Evolutionary conservation across 1,140 invertebrate genomes (phyloP).

Genomic region (Drosophila punjabiensis): DNA sequence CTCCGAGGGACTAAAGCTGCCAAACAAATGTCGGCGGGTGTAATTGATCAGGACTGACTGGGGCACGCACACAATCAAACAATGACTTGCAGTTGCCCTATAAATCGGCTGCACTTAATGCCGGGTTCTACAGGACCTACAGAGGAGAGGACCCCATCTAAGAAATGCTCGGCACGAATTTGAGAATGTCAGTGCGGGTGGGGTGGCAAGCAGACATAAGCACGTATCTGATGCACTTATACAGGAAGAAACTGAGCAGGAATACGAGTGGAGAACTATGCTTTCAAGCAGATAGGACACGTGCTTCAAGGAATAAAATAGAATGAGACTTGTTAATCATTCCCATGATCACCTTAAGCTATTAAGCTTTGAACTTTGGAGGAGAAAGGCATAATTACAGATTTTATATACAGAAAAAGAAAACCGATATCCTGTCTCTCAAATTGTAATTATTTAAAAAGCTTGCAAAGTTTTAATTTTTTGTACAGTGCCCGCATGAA

Average conservation of each 20-base stretch:
- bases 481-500: constrained; percentile 35
- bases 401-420: background rate
- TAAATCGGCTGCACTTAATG: constrained; percentile 65
- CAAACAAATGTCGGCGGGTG: constrained; percentile 70
- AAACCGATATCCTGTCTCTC: background rate
- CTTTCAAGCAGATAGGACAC: constrained; percentile 15
- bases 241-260: constrained; percentile 24
- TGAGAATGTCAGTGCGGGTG: constrained; percentile 37
- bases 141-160: constrained; percentile 14
- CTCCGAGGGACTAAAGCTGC: constrained; percentile 21
- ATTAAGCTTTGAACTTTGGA: background rate
- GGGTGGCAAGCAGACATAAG: constrained; percentile 3
- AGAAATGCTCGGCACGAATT: constrained; percentile 62
- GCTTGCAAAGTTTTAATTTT: constrained; percentile 19
- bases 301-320: background rate
- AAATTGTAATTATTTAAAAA: background rate
- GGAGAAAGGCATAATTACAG: background rate
- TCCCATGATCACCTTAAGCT: background rate
- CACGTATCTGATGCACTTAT: constrained; percentile 39
- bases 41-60: constrained; percentile 76
- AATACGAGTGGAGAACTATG: background rate
- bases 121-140: background rate
- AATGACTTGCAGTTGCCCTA: constrained; percentile 70
- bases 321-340: constrained; percentile 10
- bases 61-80: constrained; percentile 72